Base-by-base conservation (phyloP, 1,140 invertebrate species). In the Achroia grisella region DNA sequence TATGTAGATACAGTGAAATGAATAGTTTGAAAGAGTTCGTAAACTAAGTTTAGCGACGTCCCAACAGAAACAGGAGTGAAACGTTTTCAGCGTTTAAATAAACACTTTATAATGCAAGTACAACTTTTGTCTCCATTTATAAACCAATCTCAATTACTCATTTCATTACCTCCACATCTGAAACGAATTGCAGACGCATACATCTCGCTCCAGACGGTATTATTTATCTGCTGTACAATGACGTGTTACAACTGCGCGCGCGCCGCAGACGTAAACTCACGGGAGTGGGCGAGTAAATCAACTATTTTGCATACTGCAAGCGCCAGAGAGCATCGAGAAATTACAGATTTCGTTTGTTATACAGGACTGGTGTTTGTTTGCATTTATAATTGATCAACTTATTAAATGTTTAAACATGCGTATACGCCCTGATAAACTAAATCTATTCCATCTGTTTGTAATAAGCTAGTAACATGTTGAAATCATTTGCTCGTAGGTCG, bases 261-360 rank as follows among this genome's bases (percentile, higher is more conserved):
- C 29, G 48, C 36, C 57, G 49, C 53, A 56, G 56, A 48, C 46
- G 49, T 55, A 56, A 58, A 48, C 46, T 47, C 39, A 39, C 32
- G 44, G 48, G 55, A 52, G 55, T 53, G 59, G 52, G 46, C 46
- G 56, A 58, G 68, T 80, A 80, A 80, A 80, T 80, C 76, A 80
- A 80, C 76, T 80, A 77, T 80, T n/a, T 77, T 80, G 71, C 67
- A 64, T 73, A 49, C 45, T 8, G 8, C 10, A n/a, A 42, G 49
- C 43, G 39, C 37, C 29, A 6, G 33, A 37, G 49, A 35, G 29
- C 14, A 42, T 42, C 39, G 46, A 37, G 35, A 8, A 37, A 37
- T 34, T 39, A 11, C 31, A 34, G 45, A 35, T 41, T 34, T 12
- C 32, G 27, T 41, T 48, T 41, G 31, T 48, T 37, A 27, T 48